Conservation (phyloP, 2,888 invertebrate species). For the Nycteola revayana region DNA sequence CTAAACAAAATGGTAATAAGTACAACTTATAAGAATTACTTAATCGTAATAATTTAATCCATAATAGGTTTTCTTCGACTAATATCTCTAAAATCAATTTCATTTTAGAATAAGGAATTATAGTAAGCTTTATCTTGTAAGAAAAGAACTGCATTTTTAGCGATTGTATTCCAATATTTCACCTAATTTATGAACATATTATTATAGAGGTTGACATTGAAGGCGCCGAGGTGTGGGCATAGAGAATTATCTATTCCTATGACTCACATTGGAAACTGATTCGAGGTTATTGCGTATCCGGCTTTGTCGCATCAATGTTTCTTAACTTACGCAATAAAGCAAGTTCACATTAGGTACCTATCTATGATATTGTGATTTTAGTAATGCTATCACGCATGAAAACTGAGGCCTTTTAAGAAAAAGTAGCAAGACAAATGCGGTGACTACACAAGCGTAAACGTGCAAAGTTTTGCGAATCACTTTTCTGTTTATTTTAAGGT, state of each 20-base stretch:
- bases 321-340: conserved; percentile 38
- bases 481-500: conserved; percentile 18
- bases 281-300: conserved; percentile 66
- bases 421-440: conserved; percentile 19
- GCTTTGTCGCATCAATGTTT: conserved; percentile 40
- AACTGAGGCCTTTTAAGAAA: conserved; percentile 29
- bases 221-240: conserved; percentile 39
- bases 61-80: too few relatives aligned
- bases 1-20: too few relatives aligned
- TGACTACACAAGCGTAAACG: conserved; percentile 33
- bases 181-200: conserved; percentile 18
- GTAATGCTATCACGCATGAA: conserved; percentile 30
- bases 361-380: conserved; percentile 15
- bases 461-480: conserved; percentile 26
- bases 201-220: conserved; percentile 28
- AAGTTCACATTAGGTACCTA: neutral
- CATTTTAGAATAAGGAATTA: too few relatives aligned
- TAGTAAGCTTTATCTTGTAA: too few relatives aligned
- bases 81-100: too few relatives aligned
- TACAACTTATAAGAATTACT: too few relatives aligned
- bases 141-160: too few relatives aligned
- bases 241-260: conserved; percentile 38
- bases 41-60: too few relatives aligned
- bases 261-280: conserved; percentile 61
- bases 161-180: too few relatives aligned